A percentile compares a stretch with the other conserved stretches of the same genome.
Evolutionary conservation across 2,797 vertebrate genomes (phyloP).

Genomic region (Syngnathus acus): DNA sequence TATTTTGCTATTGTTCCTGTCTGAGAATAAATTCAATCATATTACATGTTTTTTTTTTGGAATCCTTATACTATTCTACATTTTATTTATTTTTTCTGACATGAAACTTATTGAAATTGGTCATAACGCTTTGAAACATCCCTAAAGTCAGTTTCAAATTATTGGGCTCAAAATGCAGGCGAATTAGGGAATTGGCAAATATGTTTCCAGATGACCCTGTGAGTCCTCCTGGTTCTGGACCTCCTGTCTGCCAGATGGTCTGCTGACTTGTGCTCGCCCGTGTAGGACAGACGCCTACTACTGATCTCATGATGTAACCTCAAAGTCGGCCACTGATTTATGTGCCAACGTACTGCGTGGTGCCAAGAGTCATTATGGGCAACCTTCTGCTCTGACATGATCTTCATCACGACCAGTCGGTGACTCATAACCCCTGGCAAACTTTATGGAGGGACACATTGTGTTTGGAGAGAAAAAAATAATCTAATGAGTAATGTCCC

Average conservation of each 20-base stretch:
- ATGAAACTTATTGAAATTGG: neutral
- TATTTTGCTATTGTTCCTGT: conserved; percentile 46
- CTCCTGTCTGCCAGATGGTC: neutral
- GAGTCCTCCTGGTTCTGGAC: neutral
- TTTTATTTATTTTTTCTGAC: neutral
- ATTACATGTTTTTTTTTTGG: conserved; percentile 24
- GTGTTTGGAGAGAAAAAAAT: too few species aligned
- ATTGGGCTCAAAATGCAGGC: neutral
- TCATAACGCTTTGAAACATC: neutral
- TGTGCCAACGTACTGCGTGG: neutral
- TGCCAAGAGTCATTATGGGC: neutral
- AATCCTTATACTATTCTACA: neutral
- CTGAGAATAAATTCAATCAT: conserved; percentile 52
- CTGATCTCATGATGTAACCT: neutral
- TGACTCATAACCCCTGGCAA: too few species aligned
- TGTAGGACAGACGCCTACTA: neutral
- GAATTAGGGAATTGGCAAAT: neutral
- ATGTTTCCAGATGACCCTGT: neutral
- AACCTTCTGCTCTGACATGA: neutral
- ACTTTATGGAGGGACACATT: too few species aligned
- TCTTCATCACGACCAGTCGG: neutral
- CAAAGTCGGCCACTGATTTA: neutral
- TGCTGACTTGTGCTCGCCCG: neutral
- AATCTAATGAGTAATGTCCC: too few species aligned
- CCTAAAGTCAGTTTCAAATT: neutral